Conservation (phyloP, 2,797 vertebrate species). For the Ceryle rudis region DNA sequence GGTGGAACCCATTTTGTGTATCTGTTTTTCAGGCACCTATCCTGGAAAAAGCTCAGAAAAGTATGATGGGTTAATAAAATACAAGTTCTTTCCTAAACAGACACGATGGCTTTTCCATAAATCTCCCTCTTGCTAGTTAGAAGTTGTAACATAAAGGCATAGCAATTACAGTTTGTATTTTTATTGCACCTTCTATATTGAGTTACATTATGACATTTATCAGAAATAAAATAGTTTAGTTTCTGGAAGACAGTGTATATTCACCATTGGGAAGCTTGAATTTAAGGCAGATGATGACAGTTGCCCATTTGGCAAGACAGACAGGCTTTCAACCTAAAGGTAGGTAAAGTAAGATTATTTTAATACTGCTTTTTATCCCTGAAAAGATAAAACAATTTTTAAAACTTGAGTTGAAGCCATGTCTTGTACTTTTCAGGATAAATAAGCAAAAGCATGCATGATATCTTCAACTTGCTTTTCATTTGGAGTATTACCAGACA, state of each 20-base stretch:
- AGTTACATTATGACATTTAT: neutral
- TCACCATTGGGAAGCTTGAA: neutral
- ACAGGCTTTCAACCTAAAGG: neutral
- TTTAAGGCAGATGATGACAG: constrained; percentile 2
- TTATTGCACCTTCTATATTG: neutral
- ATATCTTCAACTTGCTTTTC: neutral
- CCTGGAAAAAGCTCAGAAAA: neutral
- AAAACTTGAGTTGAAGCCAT: neutral
- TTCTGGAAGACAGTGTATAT: neutral
- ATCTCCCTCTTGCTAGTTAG: neutral
- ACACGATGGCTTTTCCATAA: neutral
- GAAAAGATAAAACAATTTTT: neutral
- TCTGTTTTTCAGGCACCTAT: neutral
- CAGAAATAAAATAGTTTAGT: neutral
- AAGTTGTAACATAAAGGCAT: neutral
- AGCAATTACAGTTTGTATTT: neutral
- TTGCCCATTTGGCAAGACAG: neutral
- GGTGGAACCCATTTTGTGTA: neutral
- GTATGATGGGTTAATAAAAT: neutral
- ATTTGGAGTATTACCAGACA: neutral
- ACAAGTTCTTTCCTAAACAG: neutral
- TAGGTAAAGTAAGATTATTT: neutral
- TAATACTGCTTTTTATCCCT: neutral
- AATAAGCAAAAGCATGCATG: neutral
- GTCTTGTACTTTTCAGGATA: neutral